Percentiles rank a stretch among this genome's conserved stretches.
Conservation (phyloP, 2,797 vertebrate species). For the Eptatretus atami region DNA sequence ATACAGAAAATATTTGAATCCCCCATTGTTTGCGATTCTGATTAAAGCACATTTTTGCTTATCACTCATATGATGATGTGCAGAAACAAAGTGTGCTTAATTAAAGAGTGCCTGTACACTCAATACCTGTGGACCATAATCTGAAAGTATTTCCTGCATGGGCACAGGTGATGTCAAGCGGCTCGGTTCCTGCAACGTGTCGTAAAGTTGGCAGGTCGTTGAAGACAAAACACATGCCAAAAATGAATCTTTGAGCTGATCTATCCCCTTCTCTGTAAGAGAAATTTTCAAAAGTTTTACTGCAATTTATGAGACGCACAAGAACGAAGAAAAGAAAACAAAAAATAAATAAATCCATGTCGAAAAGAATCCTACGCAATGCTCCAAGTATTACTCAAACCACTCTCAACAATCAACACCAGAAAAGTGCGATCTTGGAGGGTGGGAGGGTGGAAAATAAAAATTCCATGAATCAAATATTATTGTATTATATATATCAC, state of each 20-base stretch:
- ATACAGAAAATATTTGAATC: too few relatives aligned
- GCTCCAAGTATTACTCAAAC: too few relatives aligned
- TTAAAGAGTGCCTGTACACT: background rate
- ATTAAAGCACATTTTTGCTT: too few relatives aligned
- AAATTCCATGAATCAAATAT: too few relatives aligned
- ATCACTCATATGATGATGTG: too few relatives aligned
- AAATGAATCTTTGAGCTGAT: background rate
- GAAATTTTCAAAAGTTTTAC: background rate
- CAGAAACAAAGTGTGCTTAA: background rate
- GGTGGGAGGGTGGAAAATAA: too few relatives aligned
- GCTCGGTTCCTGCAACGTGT: conserved; percentile 65
- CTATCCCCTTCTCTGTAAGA: background rate
- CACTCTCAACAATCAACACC: too few relatives aligned
- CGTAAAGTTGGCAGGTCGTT: conserved; percentile 41
- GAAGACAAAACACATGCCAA: conserved; percentile 8
- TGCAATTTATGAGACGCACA: conserved; percentile 2
- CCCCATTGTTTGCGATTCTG: too few relatives aligned
- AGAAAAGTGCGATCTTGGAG: too few relatives aligned
- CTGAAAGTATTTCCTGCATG: conserved; percentile 88
- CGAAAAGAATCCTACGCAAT: too few relatives aligned
- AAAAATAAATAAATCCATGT: rapidly evolving
- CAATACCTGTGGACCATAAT: conserved; percentile 60
- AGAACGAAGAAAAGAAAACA: conserved; percentile 6
- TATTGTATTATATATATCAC: too few relatives aligned
- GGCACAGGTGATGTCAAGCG: conserved; percentile 71